Evolutionary conservation across 1,140 invertebrate genomes (phyloP).

Genomic region (Teleogryllus occipitalis): DNA sequence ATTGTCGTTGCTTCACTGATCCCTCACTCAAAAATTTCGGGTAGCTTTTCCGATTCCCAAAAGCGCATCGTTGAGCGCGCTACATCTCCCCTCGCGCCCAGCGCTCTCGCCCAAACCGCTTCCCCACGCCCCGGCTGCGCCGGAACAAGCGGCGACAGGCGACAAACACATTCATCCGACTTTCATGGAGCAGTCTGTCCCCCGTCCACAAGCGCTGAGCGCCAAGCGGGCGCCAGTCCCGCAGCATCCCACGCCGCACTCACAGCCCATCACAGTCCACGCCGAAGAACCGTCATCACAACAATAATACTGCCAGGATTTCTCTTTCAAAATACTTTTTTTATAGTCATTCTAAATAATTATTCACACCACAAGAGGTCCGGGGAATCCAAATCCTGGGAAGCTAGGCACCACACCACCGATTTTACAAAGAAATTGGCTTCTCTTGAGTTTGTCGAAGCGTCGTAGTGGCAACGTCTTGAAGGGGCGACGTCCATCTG

Average conservation of each 20-base stretch:
- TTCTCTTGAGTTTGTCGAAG: neutral
- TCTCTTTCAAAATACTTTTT: neutral
- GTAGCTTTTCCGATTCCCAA: too few relatives aligned
- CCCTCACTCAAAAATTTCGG: too few relatives aligned
- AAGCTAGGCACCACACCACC: neutral
- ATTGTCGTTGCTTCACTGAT: too few relatives aligned
- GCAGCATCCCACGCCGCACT: neutral
- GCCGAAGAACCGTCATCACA: too few relatives aligned
- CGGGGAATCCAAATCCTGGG: neutral
- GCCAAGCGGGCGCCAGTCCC: neutral
- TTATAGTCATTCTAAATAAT: neutral
- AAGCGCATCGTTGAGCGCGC: too few relatives aligned
- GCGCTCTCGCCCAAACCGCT: too few relatives aligned
- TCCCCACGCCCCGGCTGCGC: too few relatives aligned
- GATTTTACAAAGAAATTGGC: neutral
- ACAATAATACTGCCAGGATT: neutral
- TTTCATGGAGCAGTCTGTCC: neutral
- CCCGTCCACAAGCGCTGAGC: neutral
- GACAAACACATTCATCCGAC: neutral
- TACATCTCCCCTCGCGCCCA: too few relatives aligned
- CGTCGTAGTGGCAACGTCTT: neutral
- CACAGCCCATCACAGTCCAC: too few relatives aligned
- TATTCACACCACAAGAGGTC: neutral
- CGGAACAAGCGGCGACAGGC: neutral
- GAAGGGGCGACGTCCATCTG: neutral